Evolutionary conservation across 2,888 invertebrate species (phyloP).

Genomic region (Incurvaria masculella): DNA sequence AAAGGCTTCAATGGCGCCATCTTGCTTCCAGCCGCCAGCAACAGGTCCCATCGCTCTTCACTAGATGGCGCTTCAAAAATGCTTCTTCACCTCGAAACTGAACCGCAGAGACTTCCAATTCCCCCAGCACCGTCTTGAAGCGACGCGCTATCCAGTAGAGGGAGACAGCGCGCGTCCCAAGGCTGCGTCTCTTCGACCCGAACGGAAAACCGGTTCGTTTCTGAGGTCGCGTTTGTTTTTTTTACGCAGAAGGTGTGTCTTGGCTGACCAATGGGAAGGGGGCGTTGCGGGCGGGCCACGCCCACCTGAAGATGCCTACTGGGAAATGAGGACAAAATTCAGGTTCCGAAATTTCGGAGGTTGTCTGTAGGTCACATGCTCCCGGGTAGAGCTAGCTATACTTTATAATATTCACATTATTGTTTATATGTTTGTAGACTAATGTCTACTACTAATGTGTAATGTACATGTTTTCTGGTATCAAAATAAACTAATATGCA

Average conservation of each 20-base stretch:
- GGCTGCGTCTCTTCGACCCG: slow-evolving; percentile 28
- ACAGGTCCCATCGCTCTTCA: slow-evolving; percentile 19
- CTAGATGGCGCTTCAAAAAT: slow-evolving; percentile 33
- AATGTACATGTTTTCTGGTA: too few relatives aligned
- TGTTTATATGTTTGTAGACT: too few relatives aligned
- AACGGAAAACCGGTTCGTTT: background rate
- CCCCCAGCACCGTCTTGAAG: slow-evolving; percentile 47
- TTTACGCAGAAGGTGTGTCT: slow-evolving; percentile 44
- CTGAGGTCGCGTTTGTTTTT: slow-evolving; percentile 36
- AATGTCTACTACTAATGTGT: too few relatives aligned
- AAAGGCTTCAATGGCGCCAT: slow-evolving; percentile 29
- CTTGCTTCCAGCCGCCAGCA: slow-evolving; percentile 24
- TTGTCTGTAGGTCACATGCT: slow-evolving; percentile 30
- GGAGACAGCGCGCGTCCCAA: slow-evolving; percentile 53
- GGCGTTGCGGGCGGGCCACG: slow-evolving; percentile 30
- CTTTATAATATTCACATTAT: too few relatives aligned
- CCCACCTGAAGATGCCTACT: slow-evolving; percentile 51
- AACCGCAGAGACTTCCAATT: slow-evolving; percentile 29
- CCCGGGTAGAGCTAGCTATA: background rate
- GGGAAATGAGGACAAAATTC: slow-evolving; percentile 50
- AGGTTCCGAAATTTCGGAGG: slow-evolving; percentile 49
- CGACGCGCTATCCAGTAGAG: slow-evolving; percentile 32
- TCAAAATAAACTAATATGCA: too few relatives aligned
- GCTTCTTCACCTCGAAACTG: background rate
- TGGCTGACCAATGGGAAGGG: slow-evolving; percentile 40